phyloP scores from a whole-genome alignment of 2,797 vertebrate genomes.

The Argentina silus region DNA sequence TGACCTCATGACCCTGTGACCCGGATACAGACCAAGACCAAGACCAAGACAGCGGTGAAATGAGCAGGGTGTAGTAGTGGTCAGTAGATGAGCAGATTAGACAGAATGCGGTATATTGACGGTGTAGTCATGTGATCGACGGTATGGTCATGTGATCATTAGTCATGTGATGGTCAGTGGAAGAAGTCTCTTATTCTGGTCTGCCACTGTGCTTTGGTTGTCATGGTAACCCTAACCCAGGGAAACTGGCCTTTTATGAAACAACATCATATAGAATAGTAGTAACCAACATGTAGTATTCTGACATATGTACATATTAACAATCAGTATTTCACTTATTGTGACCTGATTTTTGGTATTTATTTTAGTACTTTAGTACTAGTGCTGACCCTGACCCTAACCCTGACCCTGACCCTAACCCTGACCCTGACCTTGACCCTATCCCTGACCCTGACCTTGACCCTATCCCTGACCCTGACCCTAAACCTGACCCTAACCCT shows the following conservation, averaged over 20 bases:
- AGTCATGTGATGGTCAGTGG: no score
- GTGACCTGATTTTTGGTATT: constrained; percentile 12
- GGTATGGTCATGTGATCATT: not conserved
- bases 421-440: no score
- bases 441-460: no score
- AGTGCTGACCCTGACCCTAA: no score
- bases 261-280: not conserved
- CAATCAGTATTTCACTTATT: constrained; percentile 10
- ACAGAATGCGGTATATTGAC: not conserved
- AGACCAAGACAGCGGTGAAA: no score
- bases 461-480: no score
- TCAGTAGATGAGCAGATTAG: not conserved
- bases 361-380: constrained; percentile 9
- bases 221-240: not conserved
- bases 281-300: constrained; percentile 1
- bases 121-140: not conserved
- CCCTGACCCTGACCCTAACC: no score
- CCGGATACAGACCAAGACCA: no score
- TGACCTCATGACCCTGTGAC: not conserved
- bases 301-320: constrained; percentile 23
- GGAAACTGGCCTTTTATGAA: not conserved
- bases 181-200: not conserved
- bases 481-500: no score
- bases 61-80: not conserved
- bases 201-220: not conserved